Percentiles rank a stretch among this genome's conserved stretches.
Evolutionary conservation across 2,113 vertebrate species (phyloP).

Genomic region (Scalopus aquaticus): DNA sequence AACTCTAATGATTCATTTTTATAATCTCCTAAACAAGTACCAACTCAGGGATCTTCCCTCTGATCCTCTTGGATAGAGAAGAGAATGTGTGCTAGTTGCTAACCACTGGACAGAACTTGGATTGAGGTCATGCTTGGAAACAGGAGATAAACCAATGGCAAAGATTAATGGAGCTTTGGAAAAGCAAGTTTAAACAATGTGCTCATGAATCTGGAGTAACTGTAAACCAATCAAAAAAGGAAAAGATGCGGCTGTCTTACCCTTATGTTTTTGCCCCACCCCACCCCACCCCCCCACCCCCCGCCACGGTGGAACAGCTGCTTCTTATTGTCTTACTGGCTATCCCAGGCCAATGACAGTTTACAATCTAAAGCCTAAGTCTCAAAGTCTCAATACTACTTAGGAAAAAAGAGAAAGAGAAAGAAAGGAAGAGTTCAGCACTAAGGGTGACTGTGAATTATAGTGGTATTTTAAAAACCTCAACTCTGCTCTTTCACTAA

Average conservation of each 20-base stretch:
- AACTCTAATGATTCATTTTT: constrained; percentile 46
- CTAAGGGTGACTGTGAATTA: neutral
- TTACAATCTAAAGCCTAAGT: neutral
- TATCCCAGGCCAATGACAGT: neutral
- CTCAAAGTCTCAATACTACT: neutral
- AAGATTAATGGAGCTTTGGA: constrained; percentile 63
- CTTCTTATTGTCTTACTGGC: neutral
- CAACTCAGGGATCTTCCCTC: neutral
- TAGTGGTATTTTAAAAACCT: neutral
- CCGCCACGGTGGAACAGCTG: neutral
- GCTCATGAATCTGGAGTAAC: constrained; percentile 19
- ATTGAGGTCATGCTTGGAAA: constrained; percentile 65
- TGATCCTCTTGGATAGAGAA: neutral
- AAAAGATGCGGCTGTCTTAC: constrained; percentile 21
- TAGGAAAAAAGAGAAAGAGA: neutral
- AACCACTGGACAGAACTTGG: neutral
- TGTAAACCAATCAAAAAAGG: constrained; percentile 50
- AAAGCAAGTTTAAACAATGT: constrained; percentile 69
- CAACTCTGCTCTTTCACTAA: neutral
- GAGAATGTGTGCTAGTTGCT: constrained; percentile 23
- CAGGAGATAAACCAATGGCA: constrained; percentile 53
- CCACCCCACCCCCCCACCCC: too few relatives aligned
- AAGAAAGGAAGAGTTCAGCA: neutral
- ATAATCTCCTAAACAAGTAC: constrained; percentile 52
- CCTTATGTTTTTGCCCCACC: neutral